Base-by-base conservation (phyloP, 2,888 invertebrate genomes). In the Meloe dianella region DNA sequence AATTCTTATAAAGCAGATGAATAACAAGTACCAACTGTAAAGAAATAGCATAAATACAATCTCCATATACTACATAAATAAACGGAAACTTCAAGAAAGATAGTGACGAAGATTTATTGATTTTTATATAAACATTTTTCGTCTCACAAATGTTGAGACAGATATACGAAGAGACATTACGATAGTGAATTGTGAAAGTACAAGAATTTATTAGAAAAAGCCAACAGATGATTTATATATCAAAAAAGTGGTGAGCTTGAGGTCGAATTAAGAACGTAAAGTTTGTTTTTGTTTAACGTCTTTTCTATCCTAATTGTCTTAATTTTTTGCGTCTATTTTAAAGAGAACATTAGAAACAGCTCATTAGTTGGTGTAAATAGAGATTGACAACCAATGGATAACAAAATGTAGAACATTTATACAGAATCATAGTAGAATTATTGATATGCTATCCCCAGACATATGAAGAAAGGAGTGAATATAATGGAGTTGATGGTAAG, bases 61-160 rank as follows among this genome's bases (percentile, higher is more conserved):
- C 12, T 24, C 54, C 6, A 14, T 24, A 24, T 24, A 14, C 22
- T 54, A 54, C 54, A 54, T 54, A 54, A 54, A 54, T 54, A 54
- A 24, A 54, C 24, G 54, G 54, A 24, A 54, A 54, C 24, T 54
- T 54, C 54, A 54, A 22, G 47, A 22, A 51, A 51, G 47, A 51
- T 54, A 24, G 54, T 54, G 54, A 54, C 54, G 54, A 54, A 54
- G 24, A 54, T 54, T 54, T 54, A 54, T 54, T 10, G 54, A 54
- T 54, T 54, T 24, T 54, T 24, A 54, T 54, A 54, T 54, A 24
- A 24, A 54, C 12, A 12, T 54, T 54, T 54, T 54, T 54, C 14
- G 7, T 54, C 12, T 24, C 22, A 20, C 24, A 54, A 54, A 51
- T 51, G 41, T 54, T 24, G 12, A 12, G 54, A 54, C 20, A 24